Evolutionary conservation across 2,888 invertebrate species (phyloP), one percentile per base, ranked within the genome.

Genomic region (Campoletis raptor): DNA sequence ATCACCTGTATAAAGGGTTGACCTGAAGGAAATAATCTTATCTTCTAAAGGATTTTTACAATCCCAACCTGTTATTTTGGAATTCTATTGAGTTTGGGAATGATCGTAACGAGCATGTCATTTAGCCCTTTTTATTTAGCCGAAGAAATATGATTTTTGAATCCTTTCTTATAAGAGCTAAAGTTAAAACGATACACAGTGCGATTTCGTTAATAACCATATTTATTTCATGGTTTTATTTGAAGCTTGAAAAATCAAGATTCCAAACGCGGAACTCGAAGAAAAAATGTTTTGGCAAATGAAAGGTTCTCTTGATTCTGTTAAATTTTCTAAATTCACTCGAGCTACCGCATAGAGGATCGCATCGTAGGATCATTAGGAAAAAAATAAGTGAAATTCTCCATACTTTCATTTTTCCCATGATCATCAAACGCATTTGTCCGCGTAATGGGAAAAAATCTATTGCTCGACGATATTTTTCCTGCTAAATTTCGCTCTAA

Each of bases 1-100:
- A 74, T 77, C 69, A 81, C 81, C 81, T 48, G 78, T 66, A 66
- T 24, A 72, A 81, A 78, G 73, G 78, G 48, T 82, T 73, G 67
- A 81, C 24, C 30, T 40, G 48, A 48, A 54, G 21, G 54, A 24
- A 37, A 54, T 40, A 69, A n/a, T 74, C 73, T 82, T 69, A 79
- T 85, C 73, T 79, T 42, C 18, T 18, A 80, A 42, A 40, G 69
- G 40, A 74, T 82, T 74, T 73, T 61, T 54, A 37, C 74, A 82
- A 85, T 78, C 81, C 78, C 57, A 21, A 85, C 82, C 78, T 64
- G 81, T 79, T 15, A 52, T 79, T 52, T n/a, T 18, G 52, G 78
- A 42, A 85, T 79, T 61, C 80, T 69, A 45, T 24, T 70, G 30
- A 24, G 45, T 24, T 30, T 8, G 24, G 8, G 7, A 45, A 70